A percentile compares a stretch with the other conserved stretches of the same genome.
Conservation (phyloP, 1,140 invertebrate species). For the Sycophaga agraensis region DNA sequence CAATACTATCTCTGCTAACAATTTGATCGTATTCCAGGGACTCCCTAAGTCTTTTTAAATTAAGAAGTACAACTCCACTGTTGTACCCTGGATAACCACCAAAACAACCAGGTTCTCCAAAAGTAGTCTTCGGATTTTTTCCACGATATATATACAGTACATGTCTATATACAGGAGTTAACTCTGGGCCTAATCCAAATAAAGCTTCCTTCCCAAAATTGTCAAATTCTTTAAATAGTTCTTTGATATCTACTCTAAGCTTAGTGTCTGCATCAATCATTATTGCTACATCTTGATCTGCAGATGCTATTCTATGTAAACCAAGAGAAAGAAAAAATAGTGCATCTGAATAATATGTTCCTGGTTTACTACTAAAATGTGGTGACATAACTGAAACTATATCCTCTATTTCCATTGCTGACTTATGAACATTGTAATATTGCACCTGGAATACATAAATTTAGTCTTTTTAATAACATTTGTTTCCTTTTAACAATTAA, state of each 20-base stretch:
- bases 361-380: slow-evolving; percentile 75
- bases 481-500: no score
- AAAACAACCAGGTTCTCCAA: slow-evolving; percentile 61
- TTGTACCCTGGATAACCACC: slow-evolving; percentile 78
- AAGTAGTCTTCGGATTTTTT: slow-evolving; percentile 62
- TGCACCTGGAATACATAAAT: slow-evolving; percentile 52
- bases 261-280: slow-evolving; percentile 81
- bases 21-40: slow-evolving; percentile 65
- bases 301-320: slow-evolving; percentile 70
- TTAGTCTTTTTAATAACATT: no score
- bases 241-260: slow-evolving; percentile 69
- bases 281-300: slow-evolving; percentile 64
- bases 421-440: slow-evolving; percentile 65
- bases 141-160: slow-evolving; percentile 71
- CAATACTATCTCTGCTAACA: slow-evolving; percentile 61
- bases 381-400: slow-evolving; percentile 71
- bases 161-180: slow-evolving; percentile 81
- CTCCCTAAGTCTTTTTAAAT: slow-evolving; percentile 69
- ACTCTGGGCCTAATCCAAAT: slow-evolving; percentile 76
- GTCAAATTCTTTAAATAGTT: slow-evolving; percentile 71
- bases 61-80: slow-evolving; percentile 76
- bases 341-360: slow-evolving; percentile 80
- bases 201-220: slow-evolving; percentile 62
- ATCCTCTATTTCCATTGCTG: slow-evolving; percentile 64
- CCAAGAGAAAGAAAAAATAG: slow-evolving; percentile 81